phyloP scores from a whole-genome alignment of 64 coral and sea anemone species.

The Acropora tenuis region DNA sequence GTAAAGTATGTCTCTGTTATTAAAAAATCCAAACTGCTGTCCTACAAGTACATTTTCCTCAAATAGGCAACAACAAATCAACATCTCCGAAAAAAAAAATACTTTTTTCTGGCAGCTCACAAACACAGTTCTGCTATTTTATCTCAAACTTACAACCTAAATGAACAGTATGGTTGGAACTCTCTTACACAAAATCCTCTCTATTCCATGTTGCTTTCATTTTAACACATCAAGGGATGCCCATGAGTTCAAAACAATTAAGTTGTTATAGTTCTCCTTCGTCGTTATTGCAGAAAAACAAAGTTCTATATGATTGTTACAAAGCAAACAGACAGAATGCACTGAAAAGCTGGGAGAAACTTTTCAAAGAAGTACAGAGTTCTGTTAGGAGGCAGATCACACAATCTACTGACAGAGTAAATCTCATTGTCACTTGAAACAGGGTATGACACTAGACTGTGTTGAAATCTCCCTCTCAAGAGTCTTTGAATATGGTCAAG shows the following conservation, averaged over 20 bases:
- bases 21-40: background rate
- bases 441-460: slow-evolving; percentile 99
- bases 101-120: background rate
- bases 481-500: slow-evolving; percentile 98
- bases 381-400: background rate
- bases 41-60: background rate
- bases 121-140: too few relatives aligned
- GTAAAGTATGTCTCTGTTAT: slow-evolving; percentile 27
- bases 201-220: too few relatives aligned
- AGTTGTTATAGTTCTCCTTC: too few relatives aligned
- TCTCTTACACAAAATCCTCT: too few relatives aligned
- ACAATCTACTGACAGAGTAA: background rate
- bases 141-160: too few relatives aligned
- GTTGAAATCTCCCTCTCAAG: slow-evolving; percentile 97
- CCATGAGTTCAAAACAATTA: too few relatives aligned
- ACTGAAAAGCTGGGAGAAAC: too few relatives aligned
- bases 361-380: background rate
- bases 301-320: too few relatives aligned
- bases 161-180: too few relatives aligned
- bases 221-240: too few relatives aligned
- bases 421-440: background rate
- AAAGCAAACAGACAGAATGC: too few relatives aligned
- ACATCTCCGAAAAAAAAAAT: background rate
- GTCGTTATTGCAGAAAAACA: too few relatives aligned
- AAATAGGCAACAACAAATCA: background rate